phyloP scores from a whole-genome alignment of 2,888 invertebrate species.

The Phaedon cochleariae region DNA sequence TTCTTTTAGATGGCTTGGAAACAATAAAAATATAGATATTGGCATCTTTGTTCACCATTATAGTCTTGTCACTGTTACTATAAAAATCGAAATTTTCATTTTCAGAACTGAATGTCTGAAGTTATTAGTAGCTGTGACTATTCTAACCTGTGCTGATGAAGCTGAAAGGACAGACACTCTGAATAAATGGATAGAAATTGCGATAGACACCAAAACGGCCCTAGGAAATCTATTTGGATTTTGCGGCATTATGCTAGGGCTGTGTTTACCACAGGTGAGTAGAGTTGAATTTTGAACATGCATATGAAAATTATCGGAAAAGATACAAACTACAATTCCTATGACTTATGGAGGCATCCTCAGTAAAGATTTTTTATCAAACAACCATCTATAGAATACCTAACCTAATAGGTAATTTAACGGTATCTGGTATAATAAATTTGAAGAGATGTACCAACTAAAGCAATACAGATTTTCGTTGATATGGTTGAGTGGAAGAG shows the following conservation, averaged over 20 bases:
- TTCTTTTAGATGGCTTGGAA: too few species aligned
- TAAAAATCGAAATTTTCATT: conserved; percentile 38
- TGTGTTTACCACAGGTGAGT: conserved; percentile 85
- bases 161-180: conserved; percentile 84
- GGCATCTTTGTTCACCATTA: not conserved
- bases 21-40: too few species aligned
- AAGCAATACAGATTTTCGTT: too few species aligned
- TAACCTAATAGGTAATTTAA: too few species aligned
- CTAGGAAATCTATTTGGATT: conserved; percentile 92
- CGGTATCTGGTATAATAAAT: too few species aligned
- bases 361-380: too few species aligned
- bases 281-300: not conserved
- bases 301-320: too few species aligned
- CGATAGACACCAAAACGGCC: conserved; percentile 89
- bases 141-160: conserved; percentile 86
- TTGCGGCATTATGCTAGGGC: conserved; percentile 88
- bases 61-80: not conserved
- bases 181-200: conserved; percentile 93
- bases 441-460: too few species aligned
- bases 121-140: conserved; percentile 86
- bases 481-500: too few species aligned
- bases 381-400: too few species aligned
- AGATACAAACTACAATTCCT: too few species aligned
- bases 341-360: too few species aligned
- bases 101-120: conserved; percentile 85